These are phyloP conservation scores for Drosophila punjabiensis DNA, from an alignment of 1,140 invertebrate genomes.

Conservation along the genomic window DNA sequence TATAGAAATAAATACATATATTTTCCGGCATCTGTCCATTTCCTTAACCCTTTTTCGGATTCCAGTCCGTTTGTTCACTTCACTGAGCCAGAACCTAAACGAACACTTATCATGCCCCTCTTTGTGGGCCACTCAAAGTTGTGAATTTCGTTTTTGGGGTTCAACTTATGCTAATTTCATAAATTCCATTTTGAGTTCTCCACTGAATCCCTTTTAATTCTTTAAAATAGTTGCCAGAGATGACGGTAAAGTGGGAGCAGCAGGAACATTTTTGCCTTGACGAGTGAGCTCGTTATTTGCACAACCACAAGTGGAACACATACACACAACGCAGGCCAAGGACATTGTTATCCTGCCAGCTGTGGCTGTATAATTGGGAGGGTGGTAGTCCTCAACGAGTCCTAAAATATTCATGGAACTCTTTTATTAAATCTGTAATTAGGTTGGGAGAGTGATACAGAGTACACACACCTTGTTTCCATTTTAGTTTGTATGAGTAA, in stretches of 20 bases:
- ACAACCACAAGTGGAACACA: slow-evolving; percentile 12
- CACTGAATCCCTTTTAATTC: slow-evolving; percentile 26
- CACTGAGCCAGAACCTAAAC: slow-evolving; percentile 20
- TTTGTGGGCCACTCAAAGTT: slow-evolving; percentile 26
- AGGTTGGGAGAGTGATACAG: background rate
- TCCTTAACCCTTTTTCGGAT: slow-evolving; percentile 39
- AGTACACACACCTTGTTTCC: background rate
- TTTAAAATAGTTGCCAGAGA: slow-evolving; percentile 28
- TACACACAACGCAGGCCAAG: slow-evolving; percentile 8
- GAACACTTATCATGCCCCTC: slow-evolving; percentile 8
- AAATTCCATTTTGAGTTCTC: slow-evolving; percentile 42
- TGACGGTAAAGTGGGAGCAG: background rate
- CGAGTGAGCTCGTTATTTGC: slow-evolving; percentile 36
- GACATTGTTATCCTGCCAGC: slow-evolving; percentile 8
- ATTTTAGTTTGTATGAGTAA: background rate
- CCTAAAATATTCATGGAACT: slow-evolving; percentile 8
- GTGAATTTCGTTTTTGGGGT: slow-evolving; percentile 22
- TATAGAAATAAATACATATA: background rate
- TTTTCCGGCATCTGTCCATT: slow-evolving; percentile 39
- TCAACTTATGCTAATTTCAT: slow-evolving; percentile 66
- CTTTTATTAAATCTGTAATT: background rate
- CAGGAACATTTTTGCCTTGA: background rate
- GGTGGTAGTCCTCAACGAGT: background rate
- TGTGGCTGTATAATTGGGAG: background rate
- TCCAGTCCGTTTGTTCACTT: slow-evolving; percentile 40